phyloP scores from a whole-genome alignment of 2,113 vertebrate genomes.

The Crotophaga sulcirostris region DNA sequence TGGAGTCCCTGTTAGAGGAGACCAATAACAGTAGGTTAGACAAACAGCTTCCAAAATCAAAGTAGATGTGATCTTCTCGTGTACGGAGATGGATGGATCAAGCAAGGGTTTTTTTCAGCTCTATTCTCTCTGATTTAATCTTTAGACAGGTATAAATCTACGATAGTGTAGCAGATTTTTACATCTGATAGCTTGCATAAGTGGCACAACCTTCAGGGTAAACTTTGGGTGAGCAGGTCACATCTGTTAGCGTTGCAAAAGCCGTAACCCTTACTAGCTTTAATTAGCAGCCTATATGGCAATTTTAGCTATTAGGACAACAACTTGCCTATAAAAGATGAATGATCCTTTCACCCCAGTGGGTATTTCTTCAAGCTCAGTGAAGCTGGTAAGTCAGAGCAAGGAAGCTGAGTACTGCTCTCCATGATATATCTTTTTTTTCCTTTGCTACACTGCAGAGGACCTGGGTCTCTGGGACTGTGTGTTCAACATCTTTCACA shows the following conservation, averaged over 20 bases:
- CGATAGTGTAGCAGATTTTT: background rate
- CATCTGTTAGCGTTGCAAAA: slow-evolving; percentile 5
- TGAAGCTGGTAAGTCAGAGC: background rate
- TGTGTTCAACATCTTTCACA: slow-evolving; percentile 42
- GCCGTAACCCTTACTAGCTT: background rate
- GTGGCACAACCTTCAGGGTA: background rate
- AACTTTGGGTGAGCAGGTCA: slow-evolving; percentile 9
- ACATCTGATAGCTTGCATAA: slow-evolving; percentile 5
- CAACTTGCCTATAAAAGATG: background rate
- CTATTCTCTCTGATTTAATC: background rate
- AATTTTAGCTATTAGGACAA: slow-evolving; percentile 12
- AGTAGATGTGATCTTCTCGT: background rate
- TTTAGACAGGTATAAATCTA: slow-evolving; percentile 1
- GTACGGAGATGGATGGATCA: background rate
- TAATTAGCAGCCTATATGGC: background rate
- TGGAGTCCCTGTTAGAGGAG: background rate
- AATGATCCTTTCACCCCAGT: slow-evolving; percentile 11
- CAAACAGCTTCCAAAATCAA: background rate
- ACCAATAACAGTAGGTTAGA: background rate
- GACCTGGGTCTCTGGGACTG: background rate
- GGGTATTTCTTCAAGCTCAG: slow-evolving; percentile 16
- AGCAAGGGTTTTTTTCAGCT: background rate
- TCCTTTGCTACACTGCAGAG: background rate
- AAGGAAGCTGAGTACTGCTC: background rate
- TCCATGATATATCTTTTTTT: slow-evolving; percentile 26